Conservation (phyloP, 2,113 vertebrate species). For the Melospiza melodia region DNA sequence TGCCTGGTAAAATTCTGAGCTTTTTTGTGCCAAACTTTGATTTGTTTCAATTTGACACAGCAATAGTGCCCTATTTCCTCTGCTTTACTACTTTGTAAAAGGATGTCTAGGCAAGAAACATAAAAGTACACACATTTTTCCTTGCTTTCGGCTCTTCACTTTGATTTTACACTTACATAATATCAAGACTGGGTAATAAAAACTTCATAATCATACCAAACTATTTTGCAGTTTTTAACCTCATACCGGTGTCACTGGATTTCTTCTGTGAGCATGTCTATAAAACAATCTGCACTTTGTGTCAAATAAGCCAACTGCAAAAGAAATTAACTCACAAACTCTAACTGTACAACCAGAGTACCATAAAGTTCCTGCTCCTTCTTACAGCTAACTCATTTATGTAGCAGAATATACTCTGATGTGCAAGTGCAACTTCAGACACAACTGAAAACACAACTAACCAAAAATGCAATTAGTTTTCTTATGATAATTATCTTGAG, state of each 20-base stretch:
- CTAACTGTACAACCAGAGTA: neutral
- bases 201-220: neutral
- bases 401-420: neutral
- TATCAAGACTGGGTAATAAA: neutral
- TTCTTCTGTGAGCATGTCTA: neutral
- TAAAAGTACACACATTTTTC: neutral
- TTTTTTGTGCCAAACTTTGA: neutral
- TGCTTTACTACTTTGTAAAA: neutral
- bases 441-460: neutral
- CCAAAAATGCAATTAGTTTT: neutral
- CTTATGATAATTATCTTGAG: neutral
- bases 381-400: neutral
- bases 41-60: neutral
- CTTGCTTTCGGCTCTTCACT: neutral
- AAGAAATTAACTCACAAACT: neutral
- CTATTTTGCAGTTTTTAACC: slow-evolving; percentile 1
- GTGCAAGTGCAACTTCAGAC: neutral
- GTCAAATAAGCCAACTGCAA: neutral
- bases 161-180: neutral
- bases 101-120: neutral
- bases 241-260: neutral
- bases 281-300: neutral
- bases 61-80: neutral
- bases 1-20: neutral
- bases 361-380: neutral